A percentile compares a stretch with the other conserved stretches of the same genome.
Evolutionary conservation across 2,797 vertebrate genomes (phyloP).

Genomic region (Dipus sagitta): DNA sequence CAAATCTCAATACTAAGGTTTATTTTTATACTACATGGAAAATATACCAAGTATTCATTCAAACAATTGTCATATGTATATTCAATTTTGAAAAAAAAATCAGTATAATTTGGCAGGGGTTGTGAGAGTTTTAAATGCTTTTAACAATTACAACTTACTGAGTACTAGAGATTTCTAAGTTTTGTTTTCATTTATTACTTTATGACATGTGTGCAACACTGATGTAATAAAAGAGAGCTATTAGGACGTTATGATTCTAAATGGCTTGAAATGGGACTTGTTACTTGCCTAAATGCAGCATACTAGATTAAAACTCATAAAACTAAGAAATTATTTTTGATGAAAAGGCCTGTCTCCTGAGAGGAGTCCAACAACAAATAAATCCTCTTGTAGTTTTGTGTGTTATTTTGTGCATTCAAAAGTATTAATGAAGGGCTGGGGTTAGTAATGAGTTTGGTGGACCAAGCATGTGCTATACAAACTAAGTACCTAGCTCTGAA

Average conservation of each 20-base stretch:
- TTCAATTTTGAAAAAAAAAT: neutral
- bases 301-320: neutral
- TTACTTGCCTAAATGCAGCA: neutral
- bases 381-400: neutral
- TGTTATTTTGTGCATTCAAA: neutral
- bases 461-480: no score
- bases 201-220: neutral
- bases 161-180: neutral
- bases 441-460: no score
- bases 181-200: neutral
- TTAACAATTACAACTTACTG: neutral
- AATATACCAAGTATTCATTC: neutral
- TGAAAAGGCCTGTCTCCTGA: neutral
- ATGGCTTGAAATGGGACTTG: neutral
- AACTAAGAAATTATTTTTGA: neutral
- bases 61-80: neutral
- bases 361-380: neutral
- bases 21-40: neutral
- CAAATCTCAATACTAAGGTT: neutral
- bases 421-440: neutral
- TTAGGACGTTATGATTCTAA: neutral
- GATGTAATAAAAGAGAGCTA: neutral
- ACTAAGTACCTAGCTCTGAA: no score
- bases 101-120: neutral
- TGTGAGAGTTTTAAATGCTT: neutral